Evolutionary conservation across 2,113 vertebrate species (phyloP), one percentile per base, ranked within the genome.

Genomic region (Sylvilagus bachmani): DNA sequence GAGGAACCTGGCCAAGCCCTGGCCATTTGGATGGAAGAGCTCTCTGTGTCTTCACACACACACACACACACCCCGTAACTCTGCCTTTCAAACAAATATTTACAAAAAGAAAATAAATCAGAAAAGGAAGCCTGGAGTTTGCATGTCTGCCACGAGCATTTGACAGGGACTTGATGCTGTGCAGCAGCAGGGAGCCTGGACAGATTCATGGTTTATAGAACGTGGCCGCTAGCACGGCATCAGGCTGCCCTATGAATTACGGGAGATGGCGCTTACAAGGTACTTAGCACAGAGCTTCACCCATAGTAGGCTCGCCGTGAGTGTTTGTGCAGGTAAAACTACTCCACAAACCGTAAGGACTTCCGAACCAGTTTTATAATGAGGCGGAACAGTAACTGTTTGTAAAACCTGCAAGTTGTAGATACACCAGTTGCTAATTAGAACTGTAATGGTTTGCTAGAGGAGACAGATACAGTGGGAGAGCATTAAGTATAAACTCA

Each of bases 111-210:
- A 58, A 58, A 10, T 82, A 64, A 64, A 61, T n/a, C 38, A 53
- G 49, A 6, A 33, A 79, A 64, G 89, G 73, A 74, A 44, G 58
- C 58, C 86, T n/a, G 24, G 10, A 6, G 21, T n/a, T 5, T 74
- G 66, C 53, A 12, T 19, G 11, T 71, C 3, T 25, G 38, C 12
- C 13, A 0, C 4, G 2, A 6, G 0, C 62, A 9, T 86, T 55
- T 61, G 36, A 17, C 17, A 58, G 51, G 0, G 4, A 25, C 44
- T 44, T 44, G 44, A 44, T 7, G 44, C 44, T 44, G 44, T 44
- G 70, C 25, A 29, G 6, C 38, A 2, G 29, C 38, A 44, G 7
- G 3, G 53, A 29, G 0, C 5, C 74, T 7, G 29, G 16, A 69
- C 4, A 24, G 74, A n/a, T 7, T 31, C 44, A 6, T 21, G 19